Evolutionary conservation across 2,113 vertebrate species (phyloP).

Genomic region (Alligator sinensis): DNA sequence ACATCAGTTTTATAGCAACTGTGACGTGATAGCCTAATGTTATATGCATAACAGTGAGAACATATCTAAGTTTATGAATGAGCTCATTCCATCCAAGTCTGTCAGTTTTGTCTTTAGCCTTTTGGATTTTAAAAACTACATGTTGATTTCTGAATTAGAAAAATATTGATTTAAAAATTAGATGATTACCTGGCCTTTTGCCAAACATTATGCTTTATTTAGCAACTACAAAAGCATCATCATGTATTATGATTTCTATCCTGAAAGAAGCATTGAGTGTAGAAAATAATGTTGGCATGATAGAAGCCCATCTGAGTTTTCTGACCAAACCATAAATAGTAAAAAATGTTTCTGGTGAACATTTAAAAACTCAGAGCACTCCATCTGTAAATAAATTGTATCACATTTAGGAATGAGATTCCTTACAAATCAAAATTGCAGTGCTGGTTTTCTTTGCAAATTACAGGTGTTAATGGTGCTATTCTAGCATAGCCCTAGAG

Average conservation of each 20-base stretch:
- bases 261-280: not conserved
- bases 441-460: not conserved
- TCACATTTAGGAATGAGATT: not conserved
- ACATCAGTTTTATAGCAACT: rapidly evolving
- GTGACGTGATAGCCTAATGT: not conserved
- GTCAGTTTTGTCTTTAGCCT: not conserved
- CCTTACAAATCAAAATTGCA: not conserved
- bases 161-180: rapidly evolving
- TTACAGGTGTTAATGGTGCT: not conserved
- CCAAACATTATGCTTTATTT: rapidly evolving
- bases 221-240: not conserved
- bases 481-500: not conserved
- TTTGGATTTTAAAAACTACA: not conserved
- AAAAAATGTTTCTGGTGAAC: not conserved
- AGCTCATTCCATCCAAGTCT: not conserved
- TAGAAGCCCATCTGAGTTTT: not conserved
- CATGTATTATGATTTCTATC: not conserved
- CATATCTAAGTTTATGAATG: not conserved
- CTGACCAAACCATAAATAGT: not conserved
- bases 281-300: not conserved
- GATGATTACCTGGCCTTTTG: no score
- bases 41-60: not conserved
- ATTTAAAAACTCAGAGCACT: not conserved
- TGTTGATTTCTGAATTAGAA: rapidly evolving
- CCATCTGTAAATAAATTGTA: not conserved